Evolutionary conservation across 92 coral and sea anemone species (phyloP), one percentile per base, ranked within the genome.

Genomic region (Phymanthus crucifer): DNA sequence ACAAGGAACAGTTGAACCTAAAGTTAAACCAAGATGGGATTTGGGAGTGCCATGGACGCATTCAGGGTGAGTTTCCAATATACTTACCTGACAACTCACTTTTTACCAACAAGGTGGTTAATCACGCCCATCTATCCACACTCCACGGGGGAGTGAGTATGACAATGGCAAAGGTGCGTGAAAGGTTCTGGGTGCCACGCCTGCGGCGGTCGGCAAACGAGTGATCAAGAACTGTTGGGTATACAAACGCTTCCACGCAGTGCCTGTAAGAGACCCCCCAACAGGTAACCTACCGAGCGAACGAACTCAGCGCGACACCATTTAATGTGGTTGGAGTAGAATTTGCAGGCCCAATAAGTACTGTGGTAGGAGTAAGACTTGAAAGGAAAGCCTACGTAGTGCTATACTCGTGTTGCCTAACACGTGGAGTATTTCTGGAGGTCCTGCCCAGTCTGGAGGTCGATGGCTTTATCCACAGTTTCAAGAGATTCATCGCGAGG

Each of bases 341-440:
- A 54, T 86, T 87, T n/a, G 86, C 87, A 27, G 89, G 91, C 0
- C 91, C 94, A 1, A 77, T 90, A 79, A 72, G 83, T 83, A 83
- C 78, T 75, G 43, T 6, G 68, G 69, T 38, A 82, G 83, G 32
- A 37, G 77, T 47, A 90, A 83, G 47, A 79, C 72, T n/a, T 18
- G 84, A 79, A 40, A 23, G 38, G n/a, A 90, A 87, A 46, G 81
- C 86, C 47, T 86, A 90, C 64, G 70, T 86, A 0, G 90, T 80
- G 11, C 74, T 89, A 58, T 86, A 84, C 52, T 78, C 83, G 17
- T 86, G 93, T 26, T 54, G 88, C 26, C 88, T 82, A 2, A 86
- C 94, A 21, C 85, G 91, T 23, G 91, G 86, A 68, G 88, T 90
- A 19, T 86, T 82, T 38, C 69, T 86, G 16, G 93, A 85, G 64